phyloP scores from a whole-genome alignment of 1,140 invertebrate genomes.

The Drosophila pallidifrons region DNA sequence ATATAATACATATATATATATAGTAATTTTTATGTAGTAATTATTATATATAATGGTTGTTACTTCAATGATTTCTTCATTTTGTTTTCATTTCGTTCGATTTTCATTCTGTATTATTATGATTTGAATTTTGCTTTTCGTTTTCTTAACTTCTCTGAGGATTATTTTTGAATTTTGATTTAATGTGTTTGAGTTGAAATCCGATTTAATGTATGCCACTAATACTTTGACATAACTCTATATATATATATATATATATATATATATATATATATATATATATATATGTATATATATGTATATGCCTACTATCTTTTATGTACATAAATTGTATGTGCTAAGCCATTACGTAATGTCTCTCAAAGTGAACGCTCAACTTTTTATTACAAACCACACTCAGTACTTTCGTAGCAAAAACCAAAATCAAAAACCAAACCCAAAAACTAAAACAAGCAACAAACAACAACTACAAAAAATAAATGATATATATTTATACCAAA shows the following conservation, averaged over 20 bases:
- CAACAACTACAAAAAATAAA: not conserved
- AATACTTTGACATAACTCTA: conserved; percentile 51
- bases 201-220: conserved; percentile 56
- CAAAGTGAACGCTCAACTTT: conserved; percentile 42
- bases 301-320: conserved; percentile 28
- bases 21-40: conserved; percentile 37
- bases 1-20: conserved; percentile 24
- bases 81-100: not conserved
- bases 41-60: conserved; percentile 47
- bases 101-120: conserved; percentile 10
- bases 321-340: conserved; percentile 73
- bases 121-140: conserved; percentile 9
- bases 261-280: conserved; percentile 7
- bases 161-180: conserved; percentile 6
- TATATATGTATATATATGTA: not conserved
- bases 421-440: conserved; percentile 2
- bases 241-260: not conserved
- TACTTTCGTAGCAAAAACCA: conserved; percentile 19
- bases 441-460: conserved; percentile 7
- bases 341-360: conserved; percentile 70
- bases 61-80: conserved; percentile 30
- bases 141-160: conserved; percentile 11
- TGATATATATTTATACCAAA: not conserved
- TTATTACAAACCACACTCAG: conserved; percentile 17
- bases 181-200: conserved; percentile 14